Evolutionary conservation across 1,140 invertebrate species (phyloP), one percentile per base, ranked within the genome.

Genomic region (Halesus radiatus): DNA sequence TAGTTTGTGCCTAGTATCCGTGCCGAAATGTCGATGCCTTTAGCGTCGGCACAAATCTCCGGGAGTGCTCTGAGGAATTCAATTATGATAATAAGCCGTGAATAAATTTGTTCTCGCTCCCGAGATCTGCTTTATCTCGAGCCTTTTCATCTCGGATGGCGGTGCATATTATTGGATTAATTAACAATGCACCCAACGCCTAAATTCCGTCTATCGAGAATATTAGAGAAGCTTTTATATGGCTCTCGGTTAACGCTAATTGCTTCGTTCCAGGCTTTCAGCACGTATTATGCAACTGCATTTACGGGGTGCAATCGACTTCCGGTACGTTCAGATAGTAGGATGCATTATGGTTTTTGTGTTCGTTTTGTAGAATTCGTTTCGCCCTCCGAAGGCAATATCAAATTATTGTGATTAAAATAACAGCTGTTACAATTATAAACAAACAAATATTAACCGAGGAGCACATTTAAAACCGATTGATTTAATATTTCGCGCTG

Each of bases 101-200:
- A 66, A 66, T 32, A 66, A 32, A 66, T 66, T 29, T 66, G 22
- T 32, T 66, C 62, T n/a, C 62, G 10, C 16, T 66, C 10, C 16
- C n/a, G 62, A 66, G 62, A 66, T 66, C 62, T 66, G 26, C 62
- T 66, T 66, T 26, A 29, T 66, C 62, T 66, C 62, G 23, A n/a
- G 62, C 62, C 3, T 60, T 23, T 23, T n/a, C 62, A 29, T 29
- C 22, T 29, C 62, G 62, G 10, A n/a, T 29, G 10, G 29, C 37
- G 37, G 37, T 45, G 37, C 37, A 45, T 45, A 66, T 26, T 66
- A 26, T 29, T 66, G 62, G 10, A 66, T 66, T 66, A 26, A 66
- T 66, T 26, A 66, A 66, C 22, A 66, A 66, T 26, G 62, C 62
- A 66, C 62, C 32, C 37, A 45, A n/a, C 16, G 26, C 22, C 16